Base-by-base conservation (phyloP, 2,888 invertebrate genomes). In the Pheosia gnoma region DNA sequence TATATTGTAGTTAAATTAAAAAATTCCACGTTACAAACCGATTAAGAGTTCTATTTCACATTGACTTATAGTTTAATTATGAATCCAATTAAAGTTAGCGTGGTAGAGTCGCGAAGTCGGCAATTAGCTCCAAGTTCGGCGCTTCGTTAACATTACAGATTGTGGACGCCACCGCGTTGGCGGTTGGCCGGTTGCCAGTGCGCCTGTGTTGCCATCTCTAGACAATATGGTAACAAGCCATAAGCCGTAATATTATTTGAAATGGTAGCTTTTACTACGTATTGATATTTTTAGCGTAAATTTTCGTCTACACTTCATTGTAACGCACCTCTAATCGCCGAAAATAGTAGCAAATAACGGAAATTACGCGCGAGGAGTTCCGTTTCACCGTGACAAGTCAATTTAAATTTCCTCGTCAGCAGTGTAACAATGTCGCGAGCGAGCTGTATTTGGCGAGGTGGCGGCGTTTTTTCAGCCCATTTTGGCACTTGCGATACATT, bases 41-140 rank as follows among this genome's bases (percentile, higher is more conserved):
- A n/a, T 47, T 45, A 45, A 0, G 9, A 45, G 43, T n/a, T n/a
- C 47, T 47, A 47, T n/a, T n/a, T 9, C 4, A 47, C 5, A 1
- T n/a, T 11, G 11, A 4, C 47, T 47, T 47, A 47, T 47, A 25
- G 25, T 25, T 25, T 4, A 36, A 7, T 13, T 4, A 52, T 52
- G 7, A 8, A 11, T 53, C 55, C 37, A 55, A 55, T 55, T 55
- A 39, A 55, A 55, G 39, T 55, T 39, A 13, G 36, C 6, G 53
- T 66, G 67, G 25, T 70, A 64, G 39, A 51, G 71, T 68, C 67
- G 72, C 59, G 70, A 65, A 71, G 75, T 71, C 62, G 59, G 76
- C 77, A 82, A 82, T 83, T 82, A 82, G 77, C 65, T 68, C 63
- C 66, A 71, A 80, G 77, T 77, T 80, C 70, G 72, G 55, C 70